Evolutionary conservation across 2,113 vertebrate genomes (phyloP).

Genomic region (Lota lota): DNA sequence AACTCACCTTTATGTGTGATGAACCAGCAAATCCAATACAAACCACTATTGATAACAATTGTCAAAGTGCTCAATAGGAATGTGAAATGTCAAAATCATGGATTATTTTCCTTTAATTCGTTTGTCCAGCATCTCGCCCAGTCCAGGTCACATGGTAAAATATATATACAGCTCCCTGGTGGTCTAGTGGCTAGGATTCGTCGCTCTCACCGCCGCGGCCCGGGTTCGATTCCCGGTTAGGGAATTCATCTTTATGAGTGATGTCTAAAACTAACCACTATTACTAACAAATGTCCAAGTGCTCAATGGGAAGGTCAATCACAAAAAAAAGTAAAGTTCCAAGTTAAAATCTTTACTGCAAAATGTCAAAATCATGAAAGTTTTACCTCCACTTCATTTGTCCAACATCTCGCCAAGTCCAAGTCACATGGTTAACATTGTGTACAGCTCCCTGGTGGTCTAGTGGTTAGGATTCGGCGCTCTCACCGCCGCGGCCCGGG

Average conservation of each 20-base stretch:
- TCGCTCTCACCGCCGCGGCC: conserved; percentile 56
- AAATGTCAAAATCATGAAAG: neutral
- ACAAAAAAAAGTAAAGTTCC: neutral
- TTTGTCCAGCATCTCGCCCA: too few species aligned
- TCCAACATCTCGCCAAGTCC: too few species aligned
- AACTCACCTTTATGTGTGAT: too few species aligned
- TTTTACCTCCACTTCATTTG: too few species aligned
- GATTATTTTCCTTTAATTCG: too few species aligned
- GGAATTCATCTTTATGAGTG: too few species aligned
- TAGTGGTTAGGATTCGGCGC: conserved; percentile 53
- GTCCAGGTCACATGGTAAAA: neutral
- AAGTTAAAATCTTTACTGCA: neutral
- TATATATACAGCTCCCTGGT: conserved; percentile 34
- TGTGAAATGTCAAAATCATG: too few species aligned
- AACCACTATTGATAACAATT: too few species aligned
- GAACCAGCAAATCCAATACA: too few species aligned
- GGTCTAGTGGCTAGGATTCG: conserved; percentile 65
- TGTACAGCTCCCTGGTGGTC: conserved; percentile 47
- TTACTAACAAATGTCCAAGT: neutral
- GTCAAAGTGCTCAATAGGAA: too few species aligned
- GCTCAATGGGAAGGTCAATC: neutral
- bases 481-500: conserved; percentile 22
- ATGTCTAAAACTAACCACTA: too few species aligned
- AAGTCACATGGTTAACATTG: neutral
- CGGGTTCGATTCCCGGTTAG: conserved; percentile 61